Evolutionary conservation across 2,888 invertebrate species (phyloP).

Genomic region (Teleiodes luculella): DNA sequence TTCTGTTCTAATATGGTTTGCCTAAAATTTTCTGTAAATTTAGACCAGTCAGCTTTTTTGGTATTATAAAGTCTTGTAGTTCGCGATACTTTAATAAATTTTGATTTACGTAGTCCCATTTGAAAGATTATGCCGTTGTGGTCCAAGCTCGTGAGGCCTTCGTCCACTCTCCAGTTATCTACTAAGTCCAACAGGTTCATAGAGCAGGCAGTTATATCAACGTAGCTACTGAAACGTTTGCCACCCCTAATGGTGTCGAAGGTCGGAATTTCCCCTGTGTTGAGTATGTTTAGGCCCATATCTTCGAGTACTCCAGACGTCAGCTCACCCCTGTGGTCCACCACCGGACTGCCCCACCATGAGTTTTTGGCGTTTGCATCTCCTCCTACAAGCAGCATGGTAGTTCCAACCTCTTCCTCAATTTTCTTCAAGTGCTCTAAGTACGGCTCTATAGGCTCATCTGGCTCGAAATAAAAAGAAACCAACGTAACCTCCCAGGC

Average conservation of each 20-base stretch:
- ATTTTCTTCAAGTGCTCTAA: background rate
- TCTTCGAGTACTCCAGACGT: background rate
- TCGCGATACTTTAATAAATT: background rate
- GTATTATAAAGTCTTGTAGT: slow-evolving; percentile 15
- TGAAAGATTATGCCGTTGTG: slow-evolving; percentile 19
- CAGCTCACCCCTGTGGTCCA: slow-evolving; percentile 16
- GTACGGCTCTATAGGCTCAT: slow-evolving; percentile 10
- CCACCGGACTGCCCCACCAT: slow-evolving; percentile 23
- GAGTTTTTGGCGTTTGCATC: slow-evolving; percentile 25
- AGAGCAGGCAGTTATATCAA: too few species aligned
- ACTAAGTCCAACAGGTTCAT: background rate
- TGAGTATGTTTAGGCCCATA: too few species aligned
- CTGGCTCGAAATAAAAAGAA: background rate
- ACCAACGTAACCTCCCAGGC: background rate
- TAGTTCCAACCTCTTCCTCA: slow-evolving; percentile 8
- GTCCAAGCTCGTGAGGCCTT: slow-evolving; percentile 18
- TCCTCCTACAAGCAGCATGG: slow-evolving; percentile 20
- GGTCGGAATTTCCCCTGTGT: too few species aligned
- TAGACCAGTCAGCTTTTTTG: background rate
- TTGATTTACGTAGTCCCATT: slow-evolving; percentile 1
- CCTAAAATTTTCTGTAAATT: background rate
- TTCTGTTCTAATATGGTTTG: background rate
- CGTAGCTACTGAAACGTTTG: too few species aligned
- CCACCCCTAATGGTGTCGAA: too few species aligned
- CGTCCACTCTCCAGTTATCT: slow-evolving; percentile 15